Evolutionary conservation across 2,797 vertebrate genomes (phyloP).

Genomic region (Antennarius maculatus): DNA sequence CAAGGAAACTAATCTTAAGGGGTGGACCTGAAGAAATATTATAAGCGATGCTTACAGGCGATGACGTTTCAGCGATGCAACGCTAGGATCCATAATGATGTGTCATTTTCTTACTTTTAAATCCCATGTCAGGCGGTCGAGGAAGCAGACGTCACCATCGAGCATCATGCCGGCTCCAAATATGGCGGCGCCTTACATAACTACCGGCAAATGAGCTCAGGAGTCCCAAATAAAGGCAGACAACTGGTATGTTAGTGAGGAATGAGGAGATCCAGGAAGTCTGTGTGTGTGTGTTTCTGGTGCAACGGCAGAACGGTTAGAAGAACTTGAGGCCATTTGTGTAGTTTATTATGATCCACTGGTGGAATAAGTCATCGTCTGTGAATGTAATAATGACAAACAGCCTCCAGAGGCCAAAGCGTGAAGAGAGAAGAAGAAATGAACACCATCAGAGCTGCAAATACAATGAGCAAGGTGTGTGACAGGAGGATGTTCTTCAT

Average conservation of each 20-base stretch:
- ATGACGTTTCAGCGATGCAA: constrained; percentile 10
- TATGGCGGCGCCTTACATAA: constrained; percentile 47
- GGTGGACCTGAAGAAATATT: constrained; percentile 10
- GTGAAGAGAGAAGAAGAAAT: neutral
- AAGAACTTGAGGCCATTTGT: neutral
- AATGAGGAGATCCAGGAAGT: neutral
- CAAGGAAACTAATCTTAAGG: constrained; percentile 2
- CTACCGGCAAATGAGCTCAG: constrained; percentile 28
- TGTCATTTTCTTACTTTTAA: constrained; percentile 24
- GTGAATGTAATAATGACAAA: constrained; percentile 13
- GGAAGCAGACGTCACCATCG: constrained; percentile 16
- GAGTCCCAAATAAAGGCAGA: constrained; percentile 41
- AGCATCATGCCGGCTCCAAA: constrained; percentile 31
- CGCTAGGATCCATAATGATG: constrained; percentile 2
- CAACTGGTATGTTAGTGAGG: constrained; percentile 1
- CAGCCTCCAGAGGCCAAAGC: neutral
- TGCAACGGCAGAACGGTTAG: constrained; percentile 1
- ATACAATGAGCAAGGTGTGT: neutral
- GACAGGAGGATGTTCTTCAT: neutral
- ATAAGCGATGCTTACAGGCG: neutral
- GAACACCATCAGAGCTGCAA: neutral
- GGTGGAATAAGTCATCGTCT: constrained; percentile 6
- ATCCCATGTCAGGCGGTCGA: constrained; percentile 6
- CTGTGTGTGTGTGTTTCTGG: neutral
- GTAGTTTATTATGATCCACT: neutral